A percentile compares a stretch with the other conserved stretches of the same genome.
Conservation (phyloP, 1,140 invertebrate species). For the Euura lappo region DNA sequence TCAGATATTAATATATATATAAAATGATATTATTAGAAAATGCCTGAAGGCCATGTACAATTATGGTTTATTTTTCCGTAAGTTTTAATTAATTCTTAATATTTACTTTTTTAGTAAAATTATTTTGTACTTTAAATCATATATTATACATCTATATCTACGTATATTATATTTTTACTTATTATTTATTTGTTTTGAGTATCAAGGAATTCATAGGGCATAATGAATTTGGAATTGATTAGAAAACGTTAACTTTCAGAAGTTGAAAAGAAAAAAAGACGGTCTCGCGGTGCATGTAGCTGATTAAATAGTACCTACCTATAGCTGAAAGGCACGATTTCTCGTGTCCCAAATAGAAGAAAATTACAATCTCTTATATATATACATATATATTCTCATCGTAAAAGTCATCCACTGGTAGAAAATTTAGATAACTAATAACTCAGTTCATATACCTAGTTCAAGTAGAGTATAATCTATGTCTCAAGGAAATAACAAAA, state of each 20-base stretch:
- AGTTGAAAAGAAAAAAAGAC: background rate
- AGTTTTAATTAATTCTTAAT: background rate
- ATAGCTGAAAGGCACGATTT: background rate
- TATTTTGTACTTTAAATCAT: too few species aligned
- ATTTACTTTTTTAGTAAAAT: background rate
- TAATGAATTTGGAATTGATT: constrained; percentile 5
- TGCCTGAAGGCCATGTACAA: too few species aligned
- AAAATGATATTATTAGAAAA: too few species aligned
- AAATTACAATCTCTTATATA: background rate
- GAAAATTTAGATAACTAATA: too few species aligned
- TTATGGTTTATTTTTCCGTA: too few species aligned
- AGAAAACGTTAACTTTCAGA: background rate
- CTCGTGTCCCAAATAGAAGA: background rate
- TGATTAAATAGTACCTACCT: background rate
- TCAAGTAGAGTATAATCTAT: too few species aligned
- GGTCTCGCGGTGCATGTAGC: background rate
- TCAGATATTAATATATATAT: background rate
- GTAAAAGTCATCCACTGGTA: too few species aligned
- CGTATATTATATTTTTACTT: background rate
- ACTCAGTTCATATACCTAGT: too few species aligned
- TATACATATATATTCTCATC: background rate
- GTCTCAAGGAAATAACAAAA: background rate
- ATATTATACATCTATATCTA: too few species aligned
- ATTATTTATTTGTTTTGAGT: background rate
- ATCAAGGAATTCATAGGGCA: too few species aligned